Evolutionary conservation across 2,113 vertebrate species (phyloP).

Genomic region (Rhinoptilus africanus): DNA sequence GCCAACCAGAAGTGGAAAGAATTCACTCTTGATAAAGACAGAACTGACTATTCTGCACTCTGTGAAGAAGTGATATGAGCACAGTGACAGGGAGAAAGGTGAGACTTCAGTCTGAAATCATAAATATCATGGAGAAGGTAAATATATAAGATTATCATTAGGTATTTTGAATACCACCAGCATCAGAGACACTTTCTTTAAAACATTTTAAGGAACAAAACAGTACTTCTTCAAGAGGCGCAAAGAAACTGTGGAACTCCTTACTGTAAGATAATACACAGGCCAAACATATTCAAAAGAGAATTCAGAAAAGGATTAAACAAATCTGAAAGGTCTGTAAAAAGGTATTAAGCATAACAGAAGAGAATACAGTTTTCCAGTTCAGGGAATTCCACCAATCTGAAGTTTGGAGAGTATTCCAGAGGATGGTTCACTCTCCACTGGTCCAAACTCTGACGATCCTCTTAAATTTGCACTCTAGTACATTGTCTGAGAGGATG

Average conservation of each 20-base stretch:
- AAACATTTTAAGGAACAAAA: not conserved
- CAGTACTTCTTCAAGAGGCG: not conserved
- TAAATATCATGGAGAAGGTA: not conserved
- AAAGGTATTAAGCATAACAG: not conserved
- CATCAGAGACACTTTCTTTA: not conserved
- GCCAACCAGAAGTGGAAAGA: not conserved
- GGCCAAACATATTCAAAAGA: not conserved
- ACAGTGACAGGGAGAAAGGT: not conserved
- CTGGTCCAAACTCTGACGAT: not conserved
- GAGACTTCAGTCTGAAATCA: not conserved
- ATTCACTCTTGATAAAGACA: not conserved
- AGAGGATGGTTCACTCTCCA: not conserved
- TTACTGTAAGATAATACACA: not conserved
- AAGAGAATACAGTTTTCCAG: not conserved
- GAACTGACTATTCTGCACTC: not conserved
- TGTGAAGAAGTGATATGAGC: not conserved
- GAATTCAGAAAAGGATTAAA: not conserved
- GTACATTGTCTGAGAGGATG: not conserved
- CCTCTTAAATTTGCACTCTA: not conserved
- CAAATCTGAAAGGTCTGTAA: not conserved
- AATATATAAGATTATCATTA: not conserved
- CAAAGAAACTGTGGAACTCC: not conserved
- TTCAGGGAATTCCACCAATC: not conserved
- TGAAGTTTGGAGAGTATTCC: not conserved
- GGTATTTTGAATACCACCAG: not conserved